These are phyloP conservation scores for Agriopis marginaria DNA, from an alignment of 2,888 invertebrate species.

Conservation along the genomic window DNA sequence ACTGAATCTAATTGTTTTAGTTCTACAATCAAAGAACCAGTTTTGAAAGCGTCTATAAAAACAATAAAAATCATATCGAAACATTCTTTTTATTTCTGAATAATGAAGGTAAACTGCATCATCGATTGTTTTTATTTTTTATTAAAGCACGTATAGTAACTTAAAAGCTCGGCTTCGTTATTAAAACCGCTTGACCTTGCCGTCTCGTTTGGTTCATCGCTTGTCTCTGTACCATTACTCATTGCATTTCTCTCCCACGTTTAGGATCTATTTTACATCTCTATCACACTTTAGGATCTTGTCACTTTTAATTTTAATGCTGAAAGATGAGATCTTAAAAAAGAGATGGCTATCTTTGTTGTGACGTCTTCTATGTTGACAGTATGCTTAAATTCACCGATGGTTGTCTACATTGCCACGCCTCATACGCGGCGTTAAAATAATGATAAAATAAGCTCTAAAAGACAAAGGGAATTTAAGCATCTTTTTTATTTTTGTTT, in stretches of 20 bases:
- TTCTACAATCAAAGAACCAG: not conserved
- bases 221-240: slow-evolving; percentile 41
- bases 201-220: slow-evolving; percentile 51
- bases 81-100: not conserved
- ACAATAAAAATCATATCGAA: too few species aligned
- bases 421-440: not conserved
- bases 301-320: not conserved
- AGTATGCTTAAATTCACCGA: slow-evolving; percentile 10
- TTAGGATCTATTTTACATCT: slow-evolving; percentile 32
- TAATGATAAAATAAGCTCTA: not conserved
- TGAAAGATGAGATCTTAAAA: slow-evolving; percentile 7
- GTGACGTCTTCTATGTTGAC: slow-evolving; percentile 12
- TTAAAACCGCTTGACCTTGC: slow-evolving; percentile 45
- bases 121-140: slow-evolving; percentile 30
- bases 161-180: slow-evolving; percentile 53
- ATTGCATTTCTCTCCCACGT: slow-evolving; percentile 42
- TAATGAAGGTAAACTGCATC: slow-evolving; percentile 36
- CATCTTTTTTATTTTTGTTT: slow-evolving; percentile 14
- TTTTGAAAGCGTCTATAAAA: not conserved
- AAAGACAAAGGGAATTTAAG: slow-evolving; percentile 1
- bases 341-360: not conserved
- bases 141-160: slow-evolving; percentile 54
- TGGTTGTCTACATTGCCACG: not conserved
- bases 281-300: slow-evolving; percentile 34
- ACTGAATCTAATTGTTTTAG: too few species aligned